Evolutionary conservation across 2,113 vertebrate species (phyloP), one percentile per base, ranked within the genome.

Genomic region (Muntiacus muntjak): DNA sequence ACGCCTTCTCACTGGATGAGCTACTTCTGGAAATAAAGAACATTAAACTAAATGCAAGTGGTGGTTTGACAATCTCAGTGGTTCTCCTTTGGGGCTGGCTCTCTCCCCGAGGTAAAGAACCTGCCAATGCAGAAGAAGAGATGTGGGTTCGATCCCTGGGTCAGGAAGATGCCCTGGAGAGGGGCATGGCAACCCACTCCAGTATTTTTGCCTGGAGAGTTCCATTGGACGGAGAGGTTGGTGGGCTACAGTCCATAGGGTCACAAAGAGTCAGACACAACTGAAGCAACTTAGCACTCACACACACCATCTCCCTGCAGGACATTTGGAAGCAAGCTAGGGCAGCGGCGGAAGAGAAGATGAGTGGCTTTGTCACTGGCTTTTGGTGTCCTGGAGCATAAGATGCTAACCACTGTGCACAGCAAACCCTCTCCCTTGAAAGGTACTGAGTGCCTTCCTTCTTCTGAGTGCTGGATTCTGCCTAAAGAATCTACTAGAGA

Each of bases 341-440:
- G 16, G 10, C 43, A 36, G 21, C 14, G 0, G n/a, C 6, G 9
- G 47, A 28, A 15, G 28, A 47, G 1, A 3, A 3, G 1, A 1
- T 2, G 16, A 23, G 10, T 47, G 25, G 47, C 7, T n/a, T 58
- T 30, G 5, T 25, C 8, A 3, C 47, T 60, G 62, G 19, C 0
- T 3, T 55, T 50, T 15, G 28, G 14, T 36, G 47, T 5, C 62
- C 84, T 55, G 36, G 45, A 26, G 11, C 43, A 25, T 26, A 19
- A 25, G 54, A 82, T 17, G 10, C 52, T 62, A 8, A 40, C 82
- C 11, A 6, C 7, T 14, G 7, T 26, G 3, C 7, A 33, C 55
- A 30, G 33, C 11, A n/a, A 28, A 26, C 33, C 26, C 10, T 33
- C 16, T 67, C 17, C 16, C 26, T 47, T 57, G 11, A 54, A 67